Evolutionary conservation across 2,113 vertebrate genomes (phyloP).

Genomic region (Myotis lucifugus): DNA sequence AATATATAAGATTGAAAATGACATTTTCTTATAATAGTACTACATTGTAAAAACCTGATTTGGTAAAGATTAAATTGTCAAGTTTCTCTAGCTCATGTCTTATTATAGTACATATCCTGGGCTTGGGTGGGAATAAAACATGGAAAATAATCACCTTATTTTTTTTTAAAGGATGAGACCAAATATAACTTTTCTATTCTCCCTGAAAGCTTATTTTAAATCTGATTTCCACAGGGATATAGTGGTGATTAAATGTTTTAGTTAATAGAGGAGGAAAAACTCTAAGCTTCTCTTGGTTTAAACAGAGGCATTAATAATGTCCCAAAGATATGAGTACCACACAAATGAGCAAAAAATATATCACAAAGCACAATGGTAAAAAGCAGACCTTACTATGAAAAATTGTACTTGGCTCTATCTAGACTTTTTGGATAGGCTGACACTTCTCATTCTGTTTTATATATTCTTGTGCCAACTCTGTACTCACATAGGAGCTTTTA

Average conservation of each 20-base stretch:
- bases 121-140: not conserved
- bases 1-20: not conserved
- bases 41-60: not conserved
- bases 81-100: not conserved
- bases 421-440: not conserved
- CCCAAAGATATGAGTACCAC: not conserved
- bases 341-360: not conserved
- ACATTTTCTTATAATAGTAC: not conserved
- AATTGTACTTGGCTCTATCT: not conserved
- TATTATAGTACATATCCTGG: not conserved
- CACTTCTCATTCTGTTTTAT: not conserved
- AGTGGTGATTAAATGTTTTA: conserved; percentile 33
- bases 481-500: not conserved
- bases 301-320: not conserved
- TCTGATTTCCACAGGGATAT: conserved; percentile 1
- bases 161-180: not conserved
- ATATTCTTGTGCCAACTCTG: not conserved
- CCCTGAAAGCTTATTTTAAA: conserved; percentile 16
- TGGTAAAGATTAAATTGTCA: not conserved
- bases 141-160: not conserved
- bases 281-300: not conserved
- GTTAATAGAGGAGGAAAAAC: not conserved
- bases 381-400: not conserved
- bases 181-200: conserved; percentile 42
- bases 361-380: not conserved